A percentile compares a stretch with the other conserved stretches of the same genome.
Evolutionary conservation across 1,140 invertebrate genomes (phyloP).

Genomic region (Drosophila hydei): DNA sequence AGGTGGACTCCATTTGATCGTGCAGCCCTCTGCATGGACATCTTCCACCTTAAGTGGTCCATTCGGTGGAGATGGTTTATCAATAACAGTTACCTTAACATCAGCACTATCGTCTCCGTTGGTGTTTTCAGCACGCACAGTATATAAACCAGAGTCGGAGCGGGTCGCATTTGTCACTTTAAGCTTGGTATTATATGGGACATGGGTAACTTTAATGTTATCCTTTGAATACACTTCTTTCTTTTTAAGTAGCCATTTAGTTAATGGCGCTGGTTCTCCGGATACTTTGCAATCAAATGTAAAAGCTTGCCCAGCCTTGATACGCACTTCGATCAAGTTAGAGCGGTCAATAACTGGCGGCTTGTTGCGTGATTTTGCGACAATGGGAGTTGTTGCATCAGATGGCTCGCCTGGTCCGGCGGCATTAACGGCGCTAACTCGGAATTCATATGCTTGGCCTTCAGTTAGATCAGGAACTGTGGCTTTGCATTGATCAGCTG

Average conservation of each 20-base stretch:
- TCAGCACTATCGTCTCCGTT: slow-evolving; percentile 96
- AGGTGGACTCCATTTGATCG: slow-evolving; percentile 94
- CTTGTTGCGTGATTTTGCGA: slow-evolving; percentile 97
- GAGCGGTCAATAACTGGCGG: slow-evolving; percentile 96
- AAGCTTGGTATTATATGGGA: slow-evolving; percentile 96
- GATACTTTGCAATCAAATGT: slow-evolving; percentile 89
- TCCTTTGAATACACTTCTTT: slow-evolving; percentile 88
- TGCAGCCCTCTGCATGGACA: slow-evolving; percentile 90
- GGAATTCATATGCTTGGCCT: slow-evolving; percentile 95
- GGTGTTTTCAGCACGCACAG: slow-evolving; percentile 95
- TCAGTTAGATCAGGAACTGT: slow-evolving; percentile 95
- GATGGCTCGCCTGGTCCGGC: slow-evolving; percentile 97
- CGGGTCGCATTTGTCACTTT: slow-evolving; percentile 93
- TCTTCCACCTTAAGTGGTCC: slow-evolving; percentile 93
- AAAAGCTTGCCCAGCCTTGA: slow-evolving; percentile 94
- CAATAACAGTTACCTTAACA: slow-evolving; percentile 96
- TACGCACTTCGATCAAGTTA: slow-evolving; percentile 92
- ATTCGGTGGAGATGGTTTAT: slow-evolving; percentile 94
- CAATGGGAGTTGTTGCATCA: slow-evolving; percentile 95
- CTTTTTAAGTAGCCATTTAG: slow-evolving; percentile 92
- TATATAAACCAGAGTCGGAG: slow-evolving; percentile 95
- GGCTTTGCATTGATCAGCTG: slow-evolving; percentile 91
- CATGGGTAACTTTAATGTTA: slow-evolving; percentile 89
- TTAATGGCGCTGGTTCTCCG: slow-evolving; percentile 96
- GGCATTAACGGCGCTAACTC: slow-evolving; percentile 95